Evolutionary conservation across 2,888 invertebrate species (phyloP).

Genomic region (Rotaria magnacalcarata): DNA sequence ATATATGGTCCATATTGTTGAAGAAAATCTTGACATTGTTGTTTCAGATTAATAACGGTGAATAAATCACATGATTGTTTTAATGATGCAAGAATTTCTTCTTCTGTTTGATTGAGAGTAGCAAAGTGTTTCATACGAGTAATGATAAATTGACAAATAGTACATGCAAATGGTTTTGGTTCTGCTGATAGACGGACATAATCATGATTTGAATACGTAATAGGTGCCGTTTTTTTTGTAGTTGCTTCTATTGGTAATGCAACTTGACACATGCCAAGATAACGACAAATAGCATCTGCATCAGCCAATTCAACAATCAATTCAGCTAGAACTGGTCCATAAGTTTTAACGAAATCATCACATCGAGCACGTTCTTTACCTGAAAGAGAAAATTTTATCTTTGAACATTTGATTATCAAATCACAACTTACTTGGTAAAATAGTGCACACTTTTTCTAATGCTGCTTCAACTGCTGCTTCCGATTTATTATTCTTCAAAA

Average conservation of each 20-base stretch:
- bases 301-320: slow-evolving; percentile 20
- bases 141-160: background rate
- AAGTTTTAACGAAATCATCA: slow-evolving; percentile 8
- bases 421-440: background rate
- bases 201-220: background rate
- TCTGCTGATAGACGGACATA: background rate
- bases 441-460: background rate
- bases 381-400: background rate
- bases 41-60: background rate
- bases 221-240: background rate
- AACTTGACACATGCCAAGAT: slow-evolving; percentile 34
- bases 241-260: background rate
- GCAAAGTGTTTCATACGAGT: background rate
- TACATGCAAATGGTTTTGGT: background rate
- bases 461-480: background rate
- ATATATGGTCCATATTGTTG: slow-evolving; percentile 15
- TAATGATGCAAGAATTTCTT: background rate
- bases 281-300: slow-evolving; percentile 4
- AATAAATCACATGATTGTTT: slow-evolving; percentile 1
- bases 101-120: background rate
- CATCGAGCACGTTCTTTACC: slow-evolving; percentile 28
- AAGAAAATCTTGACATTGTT: background rate
- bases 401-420: too few relatives aligned
- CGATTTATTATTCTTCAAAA: background rate
- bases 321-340: slow-evolving; percentile 22